phyloP scores from a whole-genome alignment of 2,797 vertebrate genomes.

The Mareca strepera region DNA sequence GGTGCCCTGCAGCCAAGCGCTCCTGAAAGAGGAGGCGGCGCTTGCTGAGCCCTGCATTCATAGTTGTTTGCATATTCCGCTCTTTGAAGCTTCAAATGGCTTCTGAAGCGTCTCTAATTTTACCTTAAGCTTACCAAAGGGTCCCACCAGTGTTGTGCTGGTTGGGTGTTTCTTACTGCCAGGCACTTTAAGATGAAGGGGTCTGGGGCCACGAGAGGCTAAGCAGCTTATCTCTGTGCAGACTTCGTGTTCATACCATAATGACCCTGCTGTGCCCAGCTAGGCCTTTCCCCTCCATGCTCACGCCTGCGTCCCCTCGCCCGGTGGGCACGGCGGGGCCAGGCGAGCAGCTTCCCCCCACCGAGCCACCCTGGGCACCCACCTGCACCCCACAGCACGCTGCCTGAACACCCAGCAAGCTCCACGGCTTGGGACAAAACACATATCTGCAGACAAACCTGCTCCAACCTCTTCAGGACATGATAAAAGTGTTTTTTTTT shows the following conservation, averaged over 20 bases:
- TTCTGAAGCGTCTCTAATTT: background rate
- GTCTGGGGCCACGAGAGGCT: background rate
- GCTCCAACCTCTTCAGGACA: background rate
- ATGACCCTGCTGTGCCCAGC: background rate
- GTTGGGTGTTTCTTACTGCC: background rate
- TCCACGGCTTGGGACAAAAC: background rate
- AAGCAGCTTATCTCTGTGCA: background rate
- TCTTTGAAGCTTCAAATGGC: background rate
- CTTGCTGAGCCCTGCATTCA: background rate
- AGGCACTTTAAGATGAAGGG: background rate
- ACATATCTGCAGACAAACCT: background rate
- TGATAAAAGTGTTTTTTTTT: background rate
- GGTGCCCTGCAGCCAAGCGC: background rate
- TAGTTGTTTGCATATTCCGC: background rate
- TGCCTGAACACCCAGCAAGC: background rate
- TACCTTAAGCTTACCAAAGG: background rate
- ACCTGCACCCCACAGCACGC: fast-evolving
- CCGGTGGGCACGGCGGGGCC: background rate
- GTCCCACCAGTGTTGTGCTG: background rate
- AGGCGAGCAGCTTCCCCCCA: background rate
- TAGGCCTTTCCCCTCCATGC: background rate
- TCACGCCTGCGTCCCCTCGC: background rate
- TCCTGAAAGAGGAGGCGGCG: background rate
- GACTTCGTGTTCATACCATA: fast-evolving
- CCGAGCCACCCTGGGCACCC: too few species aligned